Percentiles rank a stretch among this genome's conserved stretches.
Evolutionary conservation across 2,797 vertebrate species (phyloP).

Genomic region (Thunnus albacares): DNA sequence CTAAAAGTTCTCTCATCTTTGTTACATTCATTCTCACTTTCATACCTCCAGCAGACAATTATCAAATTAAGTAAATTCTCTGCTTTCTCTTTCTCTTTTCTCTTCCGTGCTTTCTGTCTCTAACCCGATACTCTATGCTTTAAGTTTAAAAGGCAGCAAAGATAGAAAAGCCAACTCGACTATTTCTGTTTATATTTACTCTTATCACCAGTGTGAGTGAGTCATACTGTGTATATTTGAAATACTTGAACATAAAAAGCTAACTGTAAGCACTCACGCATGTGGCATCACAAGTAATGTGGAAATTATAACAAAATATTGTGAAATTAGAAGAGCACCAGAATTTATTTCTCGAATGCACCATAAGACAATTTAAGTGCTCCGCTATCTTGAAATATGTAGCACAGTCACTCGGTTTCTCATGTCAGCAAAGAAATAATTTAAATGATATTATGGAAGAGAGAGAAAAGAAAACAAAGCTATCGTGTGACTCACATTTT

Average conservation of each 20-base stretch:
- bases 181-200: constrained; percentile 9
- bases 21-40: background rate
- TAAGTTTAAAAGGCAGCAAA: constrained; percentile 2
- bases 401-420: constrained; percentile 7
- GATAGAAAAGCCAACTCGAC: background rate
- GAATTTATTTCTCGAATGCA: no score
- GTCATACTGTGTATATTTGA: background rate
- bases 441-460: background rate
- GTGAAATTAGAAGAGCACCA: no score
- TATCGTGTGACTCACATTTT: constrained; percentile 26
- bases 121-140: background rate
- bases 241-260: background rate
- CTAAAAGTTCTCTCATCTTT: background rate
- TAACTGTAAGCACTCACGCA: no score
- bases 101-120: background rate
- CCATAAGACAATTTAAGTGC: background rate
- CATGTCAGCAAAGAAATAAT: constrained; percentile 8
- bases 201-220: constrained; percentile 6
- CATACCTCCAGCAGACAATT: background rate
- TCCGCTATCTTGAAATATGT: constrained; percentile 1
- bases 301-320: no score
- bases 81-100: background rate
- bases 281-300: no score
- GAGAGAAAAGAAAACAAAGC: constrained; percentile 8
- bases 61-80: no score